phyloP scores from a whole-genome alignment of 1,140 invertebrate genomes.

The Scylla paramamosain region DNA sequence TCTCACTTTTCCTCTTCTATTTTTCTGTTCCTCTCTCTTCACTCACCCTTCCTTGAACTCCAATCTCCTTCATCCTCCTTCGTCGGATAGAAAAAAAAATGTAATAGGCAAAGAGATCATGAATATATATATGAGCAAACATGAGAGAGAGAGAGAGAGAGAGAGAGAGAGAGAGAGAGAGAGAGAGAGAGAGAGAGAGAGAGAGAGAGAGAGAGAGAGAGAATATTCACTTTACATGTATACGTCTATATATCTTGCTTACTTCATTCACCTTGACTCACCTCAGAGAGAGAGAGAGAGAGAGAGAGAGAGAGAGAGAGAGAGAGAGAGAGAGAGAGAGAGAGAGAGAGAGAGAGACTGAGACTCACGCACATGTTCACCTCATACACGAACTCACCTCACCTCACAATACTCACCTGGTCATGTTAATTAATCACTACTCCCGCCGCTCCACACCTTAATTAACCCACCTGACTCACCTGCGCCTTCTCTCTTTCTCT shows the following conservation, averaged over 20 bases:
- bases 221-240: too few species aligned
- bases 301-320: conserved; percentile 55
- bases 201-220: conserved; percentile 49
- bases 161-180: conserved; percentile 55
- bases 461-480: not conserved
- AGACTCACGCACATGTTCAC: not conserved
- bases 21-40: not conserved
- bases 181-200: conserved; percentile 43
- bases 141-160: not conserved
- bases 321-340: conserved; percentile 38
- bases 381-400: not conserved
- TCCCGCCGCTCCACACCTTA: not conserved
- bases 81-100: too few species aligned
- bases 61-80: not conserved
- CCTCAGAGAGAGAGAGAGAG: conserved; percentile 15
- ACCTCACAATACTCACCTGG: not conserved
- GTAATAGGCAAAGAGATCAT: too few species aligned
- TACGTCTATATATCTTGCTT: too few species aligned
- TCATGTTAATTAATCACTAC: not conserved
- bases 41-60: not conserved
- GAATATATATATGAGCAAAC: too few species aligned
- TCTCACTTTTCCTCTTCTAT: not conserved
- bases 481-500: not conserved
- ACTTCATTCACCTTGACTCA: too few species aligned
- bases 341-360: conserved; percentile 46